Conservation (phyloP, 2,113 vertebrate genomes). For the Sinocyclocheilus rhinocerous region DNA sequence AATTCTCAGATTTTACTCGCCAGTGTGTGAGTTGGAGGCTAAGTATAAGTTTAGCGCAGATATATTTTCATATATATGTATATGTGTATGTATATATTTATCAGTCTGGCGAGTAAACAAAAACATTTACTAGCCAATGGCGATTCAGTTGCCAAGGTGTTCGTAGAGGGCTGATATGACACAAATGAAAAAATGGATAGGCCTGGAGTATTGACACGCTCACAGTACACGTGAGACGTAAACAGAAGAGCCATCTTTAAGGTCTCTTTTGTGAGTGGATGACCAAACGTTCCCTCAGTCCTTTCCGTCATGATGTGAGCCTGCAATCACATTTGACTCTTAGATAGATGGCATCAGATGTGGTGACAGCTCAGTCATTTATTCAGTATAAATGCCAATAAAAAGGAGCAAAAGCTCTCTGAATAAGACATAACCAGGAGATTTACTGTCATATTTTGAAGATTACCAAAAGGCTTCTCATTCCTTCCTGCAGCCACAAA, state of each 20-base stretch:
- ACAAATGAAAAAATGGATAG: neutral
- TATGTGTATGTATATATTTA: no score
- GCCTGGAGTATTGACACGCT: neutral
- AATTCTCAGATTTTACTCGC: no score
- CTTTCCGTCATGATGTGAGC: neutral
- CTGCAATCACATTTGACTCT: slow-evolving; percentile 15
- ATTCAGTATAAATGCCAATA: slow-evolving; percentile 16
- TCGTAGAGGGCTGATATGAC: no score
- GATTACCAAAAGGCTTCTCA: slow-evolving; percentile 49
- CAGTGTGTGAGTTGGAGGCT: no score
- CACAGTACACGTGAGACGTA: neutral
- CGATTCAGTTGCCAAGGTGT: no score
- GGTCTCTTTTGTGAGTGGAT: neutral
- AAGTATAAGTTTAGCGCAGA: no score
- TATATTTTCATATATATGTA: no score
- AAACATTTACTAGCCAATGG: no score
- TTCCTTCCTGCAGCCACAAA: slow-evolving; percentile 63
- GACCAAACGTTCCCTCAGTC: slow-evolving; percentile 3
- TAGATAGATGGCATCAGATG: slow-evolving; percentile 9
- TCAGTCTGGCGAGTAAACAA: no score
- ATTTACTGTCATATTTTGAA: slow-evolving; percentile 64
- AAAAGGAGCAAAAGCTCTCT: slow-evolving; percentile 47
- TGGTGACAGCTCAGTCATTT: slow-evolving; percentile 17
- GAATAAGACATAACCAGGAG: slow-evolving; percentile 58
- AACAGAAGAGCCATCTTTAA: neutral